These are phyloP conservation scores for Chlorops oryzae DNA, from an alignment of 1,140 invertebrate genomes.

Conservation along the genomic window DNA sequence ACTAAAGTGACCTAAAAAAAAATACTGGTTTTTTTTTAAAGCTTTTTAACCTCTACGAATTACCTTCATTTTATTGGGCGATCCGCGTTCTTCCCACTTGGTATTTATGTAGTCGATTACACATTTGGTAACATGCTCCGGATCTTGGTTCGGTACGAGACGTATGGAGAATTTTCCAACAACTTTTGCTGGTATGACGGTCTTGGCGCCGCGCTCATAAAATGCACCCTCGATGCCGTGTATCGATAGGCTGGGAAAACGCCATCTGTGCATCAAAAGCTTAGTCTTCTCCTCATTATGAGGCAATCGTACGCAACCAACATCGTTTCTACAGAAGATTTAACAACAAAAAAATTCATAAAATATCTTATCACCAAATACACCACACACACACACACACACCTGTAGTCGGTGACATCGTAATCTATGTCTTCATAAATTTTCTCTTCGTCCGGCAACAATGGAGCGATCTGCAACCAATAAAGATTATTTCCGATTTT, in stretches of 20 bases:
- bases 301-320: slow-evolving; percentile 65
- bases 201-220: slow-evolving; percentile 85
- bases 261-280: slow-evolving; percentile 85
- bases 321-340: slow-evolving; percentile 50
- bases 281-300: slow-evolving; percentile 71
- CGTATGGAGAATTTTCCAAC: slow-evolving; percentile 95
- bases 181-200: slow-evolving; percentile 92
- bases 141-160: slow-evolving; percentile 86
- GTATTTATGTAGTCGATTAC: slow-evolving; percentile 70
- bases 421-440: slow-evolving; percentile 88
- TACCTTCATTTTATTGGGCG: slow-evolving; percentile 82
- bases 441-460: slow-evolving; percentile 68
- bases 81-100: slow-evolving; percentile 65
- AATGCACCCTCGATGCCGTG: slow-evolving; percentile 89
- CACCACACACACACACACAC: slow-evolving; percentile 37
- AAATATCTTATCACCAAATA: background rate
- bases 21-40: background rate
- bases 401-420: slow-evolving; percentile 70
- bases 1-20: slow-evolving; percentile 7
- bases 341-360: background rate
- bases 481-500: slow-evolving; percentile 6
- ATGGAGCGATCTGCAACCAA: slow-evolving; percentile 32
- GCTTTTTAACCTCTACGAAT: background rate
- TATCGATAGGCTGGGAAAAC: slow-evolving; percentile 81
- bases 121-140: slow-evolving; percentile 65